Conservation (phyloP, 2,888 invertebrate species). For the Empis stercorea region DNA sequence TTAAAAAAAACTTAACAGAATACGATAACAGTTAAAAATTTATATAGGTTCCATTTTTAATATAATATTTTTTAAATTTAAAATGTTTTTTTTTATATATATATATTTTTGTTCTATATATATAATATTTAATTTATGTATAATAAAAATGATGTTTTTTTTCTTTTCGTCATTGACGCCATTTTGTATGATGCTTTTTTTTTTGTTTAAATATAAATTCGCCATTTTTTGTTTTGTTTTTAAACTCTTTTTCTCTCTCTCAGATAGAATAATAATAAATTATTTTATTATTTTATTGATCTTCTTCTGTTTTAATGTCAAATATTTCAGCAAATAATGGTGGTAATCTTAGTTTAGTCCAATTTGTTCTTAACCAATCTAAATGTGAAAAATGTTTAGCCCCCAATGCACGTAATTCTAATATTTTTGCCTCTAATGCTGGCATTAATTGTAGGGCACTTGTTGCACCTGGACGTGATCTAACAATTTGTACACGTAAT, state of each 20-base stretch:
- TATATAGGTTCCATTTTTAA: background rate
- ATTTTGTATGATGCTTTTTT: no score
- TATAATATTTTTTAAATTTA: background rate
- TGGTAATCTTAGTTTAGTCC: constrained; percentile 73
- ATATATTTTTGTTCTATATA: background rate
- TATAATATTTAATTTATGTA: background rate
- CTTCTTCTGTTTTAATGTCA: constrained; percentile 79
- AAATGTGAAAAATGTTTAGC: constrained; percentile 70
- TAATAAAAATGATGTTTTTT: background rate
- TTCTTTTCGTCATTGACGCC: background rate
- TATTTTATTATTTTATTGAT: constrained; percentile 27
- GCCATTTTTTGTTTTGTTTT: background rate
- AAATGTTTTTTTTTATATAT: background rate
- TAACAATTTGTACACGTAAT: constrained; percentile 60
- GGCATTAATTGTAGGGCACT: constrained; percentile 36
- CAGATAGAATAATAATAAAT: background rate
- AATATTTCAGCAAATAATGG: constrained; percentile 94
- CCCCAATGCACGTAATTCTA: constrained; percentile 69
- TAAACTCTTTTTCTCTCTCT: background rate
- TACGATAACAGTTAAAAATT: no score
- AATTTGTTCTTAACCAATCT: constrained; percentile 82
- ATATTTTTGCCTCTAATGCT: constrained; percentile 46
- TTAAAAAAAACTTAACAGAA: no score
- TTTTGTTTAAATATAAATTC: no score
- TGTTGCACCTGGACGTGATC: constrained; percentile 32